Conservation (phyloP, 1,140 invertebrate species). For the Idris sp. region DNA sequence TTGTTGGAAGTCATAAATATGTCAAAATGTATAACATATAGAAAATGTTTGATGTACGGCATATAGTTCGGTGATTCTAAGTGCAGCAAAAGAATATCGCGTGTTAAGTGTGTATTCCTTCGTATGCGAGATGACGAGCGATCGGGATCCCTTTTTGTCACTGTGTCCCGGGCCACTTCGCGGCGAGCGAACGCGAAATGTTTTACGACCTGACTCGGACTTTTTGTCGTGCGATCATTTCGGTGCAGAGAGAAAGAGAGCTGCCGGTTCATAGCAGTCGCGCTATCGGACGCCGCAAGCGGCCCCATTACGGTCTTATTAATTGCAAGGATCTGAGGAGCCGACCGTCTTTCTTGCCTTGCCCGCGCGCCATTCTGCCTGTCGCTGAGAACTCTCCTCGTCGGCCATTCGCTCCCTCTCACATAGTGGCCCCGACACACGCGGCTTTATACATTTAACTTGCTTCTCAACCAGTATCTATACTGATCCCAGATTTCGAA, state of each 20-base stretch:
- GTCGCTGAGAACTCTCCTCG: slow-evolving; percentile 63
- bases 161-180: slow-evolving; percentile 62
- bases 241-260: slow-evolving; percentile 47
- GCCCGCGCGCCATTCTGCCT: slow-evolving; percentile 74
- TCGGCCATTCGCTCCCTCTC: slow-evolving; percentile 60
- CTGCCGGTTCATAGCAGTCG: slow-evolving; percentile 36
- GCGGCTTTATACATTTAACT: too few relatives aligned
- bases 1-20: slow-evolving; percentile 48
- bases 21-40: slow-evolving; percentile 56
- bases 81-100: slow-evolving; percentile 59
- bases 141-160: slow-evolving; percentile 65
- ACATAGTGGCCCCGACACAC: too few relatives aligned
- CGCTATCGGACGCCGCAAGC: slow-evolving; percentile 68
- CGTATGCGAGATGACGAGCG: slow-evolving; percentile 53
- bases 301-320: slow-evolving; percentile 78
- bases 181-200: slow-evolving; percentile 64
- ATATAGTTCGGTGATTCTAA: slow-evolving; percentile 33
- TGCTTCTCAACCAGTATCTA: too few relatives aligned
- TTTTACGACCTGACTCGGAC: slow-evolving; percentile 62
- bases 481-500: too few relatives aligned
- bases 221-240: slow-evolving; percentile 68
- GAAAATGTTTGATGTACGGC: slow-evolving; percentile 49
- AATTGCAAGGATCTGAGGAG: slow-evolving; percentile 76
- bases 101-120: slow-evolving; percentile 59
- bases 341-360: slow-evolving; percentile 75